Percentiles rank a stretch among this genome's conserved stretches.
Conservation (phyloP, 2,888 invertebrate species). For the Chalcosyrphus nemorum region DNA sequence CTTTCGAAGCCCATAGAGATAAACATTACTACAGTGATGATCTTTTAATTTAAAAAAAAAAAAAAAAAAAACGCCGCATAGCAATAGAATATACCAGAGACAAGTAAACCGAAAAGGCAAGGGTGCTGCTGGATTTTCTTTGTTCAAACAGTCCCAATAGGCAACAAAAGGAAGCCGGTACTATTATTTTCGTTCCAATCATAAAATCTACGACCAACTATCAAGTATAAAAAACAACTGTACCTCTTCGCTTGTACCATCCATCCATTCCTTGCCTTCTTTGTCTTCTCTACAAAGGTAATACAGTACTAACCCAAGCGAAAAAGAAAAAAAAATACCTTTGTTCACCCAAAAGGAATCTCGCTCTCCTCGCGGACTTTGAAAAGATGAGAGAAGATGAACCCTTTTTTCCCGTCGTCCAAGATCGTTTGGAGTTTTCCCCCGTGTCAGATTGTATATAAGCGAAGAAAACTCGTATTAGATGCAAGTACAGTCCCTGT, state of each 20-base stretch:
- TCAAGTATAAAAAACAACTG: slow-evolving; percentile 66
- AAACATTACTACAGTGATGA: slow-evolving; percentile 65
- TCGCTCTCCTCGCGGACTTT: slow-evolving; percentile 28
- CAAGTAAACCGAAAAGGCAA: slow-evolving; percentile 37
- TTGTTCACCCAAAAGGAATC: slow-evolving; percentile 69
- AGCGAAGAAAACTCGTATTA: slow-evolving; percentile 64
- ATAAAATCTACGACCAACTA: slow-evolving; percentile 70
- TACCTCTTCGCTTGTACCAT: slow-evolving; percentile 50
- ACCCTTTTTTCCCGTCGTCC: slow-evolving; percentile 56
- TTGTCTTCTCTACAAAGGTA: slow-evolving; percentile 58
- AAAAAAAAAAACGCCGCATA: not conserved
- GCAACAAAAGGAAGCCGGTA: slow-evolving; percentile 69
- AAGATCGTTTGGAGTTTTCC: slow-evolving; percentile 59
- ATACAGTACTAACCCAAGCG: slow-evolving; percentile 22
- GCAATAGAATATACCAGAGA: not conserved
- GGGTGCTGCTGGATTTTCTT: slow-evolving; percentile 69
- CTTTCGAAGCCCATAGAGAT: slow-evolving; percentile 59
- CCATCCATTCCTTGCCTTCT: slow-evolving; percentile 39
- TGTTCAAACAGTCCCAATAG: slow-evolving; percentile 40
- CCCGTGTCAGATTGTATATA: slow-evolving; percentile 16
- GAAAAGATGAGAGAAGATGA: slow-evolving; percentile 49
- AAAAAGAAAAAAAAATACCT: slow-evolving; percentile 32
- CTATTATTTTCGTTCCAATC: slow-evolving; percentile 68
- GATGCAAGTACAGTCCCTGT: slow-evolving; percentile 71
- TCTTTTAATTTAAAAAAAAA: slow-evolving; percentile 42